Base-by-base conservation (phyloP, 2,888 invertebrate genomes). In the Spialia ferax region DNA sequence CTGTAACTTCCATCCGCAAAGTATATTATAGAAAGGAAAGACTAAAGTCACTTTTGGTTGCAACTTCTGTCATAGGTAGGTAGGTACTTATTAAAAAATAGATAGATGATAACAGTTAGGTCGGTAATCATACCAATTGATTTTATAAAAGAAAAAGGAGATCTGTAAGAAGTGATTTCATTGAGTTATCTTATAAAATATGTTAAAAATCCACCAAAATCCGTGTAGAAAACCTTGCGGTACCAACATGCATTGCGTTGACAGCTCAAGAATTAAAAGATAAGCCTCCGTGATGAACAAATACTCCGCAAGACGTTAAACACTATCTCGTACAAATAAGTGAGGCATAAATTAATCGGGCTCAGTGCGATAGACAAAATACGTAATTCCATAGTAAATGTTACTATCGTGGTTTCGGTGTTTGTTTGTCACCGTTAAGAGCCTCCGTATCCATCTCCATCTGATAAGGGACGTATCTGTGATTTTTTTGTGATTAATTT, bases 241-340 rank as follows among this genome's bases (percentile, higher is more conserved):
- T 22, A 11, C 18, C 18, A 5, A 67, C 64, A 20, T 74, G 74
- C 75, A 71, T 68, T 70, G 63, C 79, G 81, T 77, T 92, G 92
- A 92, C 93, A 93, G 86, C 84, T 86, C 82, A 84, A 91, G 93
- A 91, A 91, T 93, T 93, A 93, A 92, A 89, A 93, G 93, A 93
- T 93, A 93, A 93, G 86, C 93, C 74, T 75, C 70, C 76, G 76
- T 88, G 85, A 87, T 88, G 84, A 81, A 86, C 88, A 93, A 93
- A 93, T 91, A 91, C 42, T 63, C n/a, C 26, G 15, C 76, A 75
- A 87, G 84, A 84, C 79, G 84, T 85, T 87, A 82, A 85, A 84
- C 85, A 81, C 79, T 93, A 93, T 92, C 93, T 91, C 76, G 76
- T 74, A 80, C 84, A 93, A 92, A 92, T 91, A 92, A 82, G 79